Evolutionary conservation across 1,140 invertebrate species (phyloP).

Genomic region (Drosophila lini): DNA sequence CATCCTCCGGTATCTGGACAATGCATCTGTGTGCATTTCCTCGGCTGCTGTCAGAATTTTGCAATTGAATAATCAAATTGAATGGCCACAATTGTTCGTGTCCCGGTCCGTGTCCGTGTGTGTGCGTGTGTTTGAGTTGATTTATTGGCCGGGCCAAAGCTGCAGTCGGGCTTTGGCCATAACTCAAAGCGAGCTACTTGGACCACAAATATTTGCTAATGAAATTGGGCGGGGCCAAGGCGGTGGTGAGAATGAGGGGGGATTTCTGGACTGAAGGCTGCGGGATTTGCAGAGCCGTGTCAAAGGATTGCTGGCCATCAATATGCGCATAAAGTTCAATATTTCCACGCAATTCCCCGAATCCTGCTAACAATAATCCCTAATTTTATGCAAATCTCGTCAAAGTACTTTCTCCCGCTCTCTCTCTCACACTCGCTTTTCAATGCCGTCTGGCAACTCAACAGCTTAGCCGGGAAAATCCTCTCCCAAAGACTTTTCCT

Average conservation of each 20-base stretch:
- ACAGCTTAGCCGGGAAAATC: constrained; percentile 68
- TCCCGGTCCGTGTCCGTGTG: constrained; percentile 14
- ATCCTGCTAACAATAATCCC: constrained; percentile 77
- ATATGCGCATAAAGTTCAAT: constrained; percentile 82
- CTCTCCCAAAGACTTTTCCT: constrained; percentile 48
- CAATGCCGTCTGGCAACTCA: constrained; percentile 23
- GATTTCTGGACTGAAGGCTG: not conserved
- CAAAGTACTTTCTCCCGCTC: constrained; percentile 51
- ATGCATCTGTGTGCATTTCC: constrained; percentile 69
- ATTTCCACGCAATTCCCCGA: constrained; percentile 70
- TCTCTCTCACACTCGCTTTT: constrained; percentile 25
- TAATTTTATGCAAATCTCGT: constrained; percentile 80
- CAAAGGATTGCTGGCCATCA: constrained; percentile 61
- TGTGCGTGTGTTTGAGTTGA: constrained; percentile 45
- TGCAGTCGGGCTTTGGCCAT: constrained; percentile 39
- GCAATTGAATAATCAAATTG: constrained; percentile 77
- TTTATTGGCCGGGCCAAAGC: constrained; percentile 63
- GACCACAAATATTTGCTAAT: constrained; percentile 75
- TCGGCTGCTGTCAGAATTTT: constrained; percentile 65
- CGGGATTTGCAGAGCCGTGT: constrained; percentile 16
- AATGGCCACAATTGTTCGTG: constrained; percentile 54
- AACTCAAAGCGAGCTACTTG: constrained; percentile 63
- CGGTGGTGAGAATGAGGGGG: not conserved
- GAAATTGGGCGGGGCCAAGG: constrained; percentile 46
- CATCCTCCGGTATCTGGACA: constrained; percentile 48